Evolutionary conservation across 1,140 invertebrate species (phyloP).

Genomic region (Solenopsis fugax): DNA sequence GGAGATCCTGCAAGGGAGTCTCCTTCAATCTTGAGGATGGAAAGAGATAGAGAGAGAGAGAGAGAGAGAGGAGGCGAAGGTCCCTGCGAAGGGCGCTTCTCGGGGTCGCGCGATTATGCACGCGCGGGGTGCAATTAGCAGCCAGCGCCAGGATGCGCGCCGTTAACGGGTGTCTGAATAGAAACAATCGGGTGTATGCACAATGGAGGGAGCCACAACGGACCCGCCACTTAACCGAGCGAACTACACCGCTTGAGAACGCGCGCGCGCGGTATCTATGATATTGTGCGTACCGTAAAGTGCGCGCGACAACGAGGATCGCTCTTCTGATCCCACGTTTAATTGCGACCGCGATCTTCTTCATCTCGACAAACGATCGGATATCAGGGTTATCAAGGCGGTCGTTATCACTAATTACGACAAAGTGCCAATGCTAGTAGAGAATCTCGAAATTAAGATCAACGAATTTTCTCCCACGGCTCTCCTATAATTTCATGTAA

Average conservation of each 20-base stretch:
- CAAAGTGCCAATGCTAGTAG: background rate
- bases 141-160: conserved; percentile 69
- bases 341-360: conserved; percentile 6
- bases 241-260: conserved; percentile 63
- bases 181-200: conserved; percentile 72
- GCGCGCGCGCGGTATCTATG: conserved; percentile 54
- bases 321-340: background rate
- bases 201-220: conserved; percentile 74
- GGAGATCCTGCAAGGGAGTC: background rate
- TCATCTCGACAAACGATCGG: background rate
- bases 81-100: conserved; percentile 1
- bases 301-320: conserved; percentile 30
- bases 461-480: background rate
- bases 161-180: conserved; percentile 74
- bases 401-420: conserved; percentile 38
- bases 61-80: background rate
- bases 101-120: conserved; percentile 44
- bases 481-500: background rate
- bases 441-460: background rate
- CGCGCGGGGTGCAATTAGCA: conserved; percentile 68
- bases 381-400: background rate
- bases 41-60: background rate
- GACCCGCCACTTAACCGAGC: conserved; percentile 74
- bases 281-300: conserved; percentile 67
- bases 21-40: background rate